These are phyloP conservation scores for Megalops atlanticus DNA, from an alignment of 2,113 vertebrate species.

Conservation along the genomic window DNA sequence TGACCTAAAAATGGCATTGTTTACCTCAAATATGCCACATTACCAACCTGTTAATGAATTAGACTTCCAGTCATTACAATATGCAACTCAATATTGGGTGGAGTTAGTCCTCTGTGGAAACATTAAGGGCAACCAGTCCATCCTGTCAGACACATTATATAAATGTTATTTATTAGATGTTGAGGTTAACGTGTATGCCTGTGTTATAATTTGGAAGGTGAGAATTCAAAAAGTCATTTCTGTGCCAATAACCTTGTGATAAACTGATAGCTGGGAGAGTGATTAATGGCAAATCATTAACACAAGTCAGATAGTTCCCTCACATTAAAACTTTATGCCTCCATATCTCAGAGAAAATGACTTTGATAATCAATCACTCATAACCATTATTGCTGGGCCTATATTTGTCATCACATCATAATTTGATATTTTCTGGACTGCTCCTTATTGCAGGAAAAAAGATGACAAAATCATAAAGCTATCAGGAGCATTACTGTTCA, in stretches of 20 bases:
- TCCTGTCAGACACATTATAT: background rate
- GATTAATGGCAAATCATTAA: conserved; percentile 18
- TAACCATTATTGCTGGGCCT: background rate
- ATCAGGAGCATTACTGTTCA: background rate
- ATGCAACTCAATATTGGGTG: background rate
- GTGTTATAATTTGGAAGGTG: background rate
- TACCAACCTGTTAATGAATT: too few species aligned
- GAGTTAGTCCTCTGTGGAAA: background rate
- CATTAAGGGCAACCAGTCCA: background rate
- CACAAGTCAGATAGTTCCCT: conserved; percentile 1
- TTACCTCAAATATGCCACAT: background rate
- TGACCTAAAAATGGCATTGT: too few species aligned
- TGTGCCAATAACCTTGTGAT: conserved; percentile 24
- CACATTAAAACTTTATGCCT: conserved; percentile 12
- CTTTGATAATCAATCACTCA: conserved; percentile 1
- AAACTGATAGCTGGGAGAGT: conserved; percentile 19
- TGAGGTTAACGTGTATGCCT: background rate
- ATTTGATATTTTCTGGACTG: background rate
- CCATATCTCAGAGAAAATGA: background rate
- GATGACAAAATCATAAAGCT: background rate
- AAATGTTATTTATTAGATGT: background rate
- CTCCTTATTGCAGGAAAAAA: background rate
- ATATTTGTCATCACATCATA: background rate
- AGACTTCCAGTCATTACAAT: background rate
- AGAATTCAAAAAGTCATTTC: background rate